A percentile compares a stretch with the other conserved stretches of the same genome.
Evolutionary conservation across 2,888 invertebrate genomes (phyloP).

Genomic region (Cephus sareptanus): DNA sequence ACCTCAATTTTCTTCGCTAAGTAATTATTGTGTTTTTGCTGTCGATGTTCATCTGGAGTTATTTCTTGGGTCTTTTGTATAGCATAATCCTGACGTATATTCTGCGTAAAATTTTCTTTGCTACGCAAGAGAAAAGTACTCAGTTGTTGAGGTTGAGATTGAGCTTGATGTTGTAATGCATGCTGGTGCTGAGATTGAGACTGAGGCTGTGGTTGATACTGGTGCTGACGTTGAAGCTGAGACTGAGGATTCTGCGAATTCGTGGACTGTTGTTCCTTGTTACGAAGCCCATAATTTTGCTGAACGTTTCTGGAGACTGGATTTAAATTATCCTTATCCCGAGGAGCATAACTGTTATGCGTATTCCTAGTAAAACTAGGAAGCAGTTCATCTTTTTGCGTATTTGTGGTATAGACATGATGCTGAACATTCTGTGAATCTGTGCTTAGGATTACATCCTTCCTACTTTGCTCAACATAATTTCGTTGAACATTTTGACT

Average conservation of each 20-base stretch:
- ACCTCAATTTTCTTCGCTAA: slow-evolving; percentile 15
- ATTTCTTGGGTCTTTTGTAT: slow-evolving; percentile 9
- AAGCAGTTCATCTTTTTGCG: background rate
- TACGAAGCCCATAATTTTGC: background rate
- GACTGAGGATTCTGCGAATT: background rate
- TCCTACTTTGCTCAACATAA: background rate
- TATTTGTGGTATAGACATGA: background rate
- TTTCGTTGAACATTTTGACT: slow-evolving; percentile 1
- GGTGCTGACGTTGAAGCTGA: background rate
- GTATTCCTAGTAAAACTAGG: background rate
- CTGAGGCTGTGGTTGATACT: background rate
- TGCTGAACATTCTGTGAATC: background rate
- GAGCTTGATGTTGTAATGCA: background rate
- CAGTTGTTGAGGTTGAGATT: background rate
- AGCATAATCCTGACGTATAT: slow-evolving; percentile 16
- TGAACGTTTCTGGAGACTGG: background rate
- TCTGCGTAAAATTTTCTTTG: slow-evolving; percentile 14
- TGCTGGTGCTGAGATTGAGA: background rate
- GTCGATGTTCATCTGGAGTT: slow-evolving; percentile 10
- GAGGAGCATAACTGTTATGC: slow-evolving; percentile 6
- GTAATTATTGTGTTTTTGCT: slow-evolving; percentile 15
- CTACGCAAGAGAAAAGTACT: background rate
- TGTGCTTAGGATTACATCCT: background rate
- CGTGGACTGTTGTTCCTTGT: background rate
- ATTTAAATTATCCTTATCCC: background rate